phyloP scores from a whole-genome alignment of 2,888 invertebrate genomes.

The Rhamphomyia laevipes region DNA sequence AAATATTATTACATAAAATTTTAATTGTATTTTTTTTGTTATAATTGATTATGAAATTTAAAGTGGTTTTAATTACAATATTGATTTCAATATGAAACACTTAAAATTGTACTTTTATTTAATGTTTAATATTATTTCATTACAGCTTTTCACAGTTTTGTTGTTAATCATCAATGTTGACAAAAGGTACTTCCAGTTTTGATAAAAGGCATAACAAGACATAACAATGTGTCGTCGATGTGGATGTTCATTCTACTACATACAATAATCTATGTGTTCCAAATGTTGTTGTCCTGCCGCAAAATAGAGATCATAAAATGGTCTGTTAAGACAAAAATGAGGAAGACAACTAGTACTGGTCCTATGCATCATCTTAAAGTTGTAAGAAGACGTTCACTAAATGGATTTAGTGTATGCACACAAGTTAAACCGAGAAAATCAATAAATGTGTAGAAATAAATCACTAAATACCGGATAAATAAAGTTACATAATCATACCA shows the following conservation, averaged over 20 bases:
- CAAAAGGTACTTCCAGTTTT: constrained; percentile 99
- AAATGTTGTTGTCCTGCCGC: constrained; percentile 96
- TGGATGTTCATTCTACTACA: constrained; percentile 96
- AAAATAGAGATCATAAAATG: constrained; percentile 96
- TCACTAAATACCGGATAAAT: too few relatives aligned
- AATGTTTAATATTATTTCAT: too few relatives aligned
- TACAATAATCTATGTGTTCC: constrained; percentile 94
- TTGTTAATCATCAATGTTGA: constrained; percentile 51
- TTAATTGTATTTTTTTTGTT: too few relatives aligned
- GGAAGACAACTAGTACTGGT: constrained; percentile 99
- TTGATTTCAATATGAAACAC: too few relatives aligned
- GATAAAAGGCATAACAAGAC: constrained; percentile 99
- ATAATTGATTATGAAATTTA: too few relatives aligned
- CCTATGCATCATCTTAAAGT: constrained; percentile 92
- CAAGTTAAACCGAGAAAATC: constrained; percentile 35
- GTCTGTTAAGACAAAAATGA: constrained; percentile 96
- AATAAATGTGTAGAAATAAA: too few relatives aligned
- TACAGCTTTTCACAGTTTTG: too few relatives aligned
- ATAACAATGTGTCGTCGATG: constrained; percentile 98
- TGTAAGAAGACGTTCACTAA: constrained; percentile 79
- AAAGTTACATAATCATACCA: too few relatives aligned
- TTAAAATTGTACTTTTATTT: too few relatives aligned
- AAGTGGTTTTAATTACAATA: too few relatives aligned
- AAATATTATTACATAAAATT: too few relatives aligned
- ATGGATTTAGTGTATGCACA: constrained; percentile 76